Percentiles rank a stretch among this genome's conserved stretches.
Evolutionary conservation across 2,113 vertebrate genomes (phyloP).

Genomic region (Cricetomys ansorgei): DNA sequence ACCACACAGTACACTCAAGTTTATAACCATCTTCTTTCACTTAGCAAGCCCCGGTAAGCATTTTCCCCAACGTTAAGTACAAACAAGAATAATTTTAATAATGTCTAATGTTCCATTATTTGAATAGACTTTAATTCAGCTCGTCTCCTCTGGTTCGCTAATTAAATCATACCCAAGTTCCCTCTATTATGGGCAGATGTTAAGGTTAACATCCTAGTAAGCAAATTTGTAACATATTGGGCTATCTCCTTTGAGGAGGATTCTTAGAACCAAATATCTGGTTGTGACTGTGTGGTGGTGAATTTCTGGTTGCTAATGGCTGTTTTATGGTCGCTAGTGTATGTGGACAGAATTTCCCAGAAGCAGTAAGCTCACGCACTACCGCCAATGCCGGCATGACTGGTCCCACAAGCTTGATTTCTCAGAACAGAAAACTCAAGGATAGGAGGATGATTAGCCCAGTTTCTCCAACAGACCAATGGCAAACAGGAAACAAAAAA

Average conservation of each 20-base stretch:
- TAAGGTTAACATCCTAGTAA: neutral
- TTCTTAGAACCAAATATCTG: constrained; percentile 18
- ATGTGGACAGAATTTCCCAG: neutral
- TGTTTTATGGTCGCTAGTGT: neutral
- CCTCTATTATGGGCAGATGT: neutral
- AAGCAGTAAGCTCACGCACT: neutral
- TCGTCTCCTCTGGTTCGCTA: neutral
- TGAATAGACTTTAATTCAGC: constrained; percentile 25
- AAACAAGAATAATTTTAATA: constrained; percentile 41
- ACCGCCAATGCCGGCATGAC: neutral
- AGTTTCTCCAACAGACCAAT: neutral
- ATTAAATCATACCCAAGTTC: neutral
- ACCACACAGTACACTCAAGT: neutral
- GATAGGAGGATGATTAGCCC: neutral
- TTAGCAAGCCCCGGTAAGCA: neutral
- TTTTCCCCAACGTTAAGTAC: neutral
- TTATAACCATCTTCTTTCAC: constrained; percentile 49
- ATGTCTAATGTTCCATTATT: constrained; percentile 1
- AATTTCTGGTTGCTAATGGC: neutral
- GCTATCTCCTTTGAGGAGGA: neutral
- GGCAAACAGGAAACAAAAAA: neutral
- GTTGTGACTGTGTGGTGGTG: neutral
- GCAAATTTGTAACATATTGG: constrained; percentile 10
- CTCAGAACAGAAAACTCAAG: constrained; percentile 11
- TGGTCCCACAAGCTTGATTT: neutral